These are phyloP conservation scores for Helicoverpa assulta DNA, from an alignment of 2,888 invertebrate species.

Conservation along the genomic window DNA sequence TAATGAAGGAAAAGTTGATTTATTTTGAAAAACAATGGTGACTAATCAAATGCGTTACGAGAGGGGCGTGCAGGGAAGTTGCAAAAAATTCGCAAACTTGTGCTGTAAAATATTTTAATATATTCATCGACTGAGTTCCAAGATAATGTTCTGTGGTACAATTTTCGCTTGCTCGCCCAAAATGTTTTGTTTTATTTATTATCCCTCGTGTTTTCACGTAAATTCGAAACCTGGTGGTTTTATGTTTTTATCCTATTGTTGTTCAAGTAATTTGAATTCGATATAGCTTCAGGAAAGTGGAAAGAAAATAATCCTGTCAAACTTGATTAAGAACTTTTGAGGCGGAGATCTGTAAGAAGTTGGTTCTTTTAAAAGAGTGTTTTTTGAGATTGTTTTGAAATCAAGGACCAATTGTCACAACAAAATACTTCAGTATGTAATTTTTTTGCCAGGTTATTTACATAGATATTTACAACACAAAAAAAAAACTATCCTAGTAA, in stretches of 20 bases:
- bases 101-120: conserved; percentile 48
- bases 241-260: conserved; percentile 24
- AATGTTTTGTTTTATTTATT: conserved; percentile 48
- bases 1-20: too few species aligned
- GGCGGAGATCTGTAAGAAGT: not conserved
- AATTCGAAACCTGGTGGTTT: conserved; percentile 31
- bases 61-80: conserved; percentile 56
- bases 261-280: conserved; percentile 17
- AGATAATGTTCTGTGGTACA: conserved; percentile 34
- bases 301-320: conserved; percentile 7
- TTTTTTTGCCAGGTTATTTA: too few species aligned
- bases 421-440: too few species aligned
- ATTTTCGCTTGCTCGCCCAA: conserved; percentile 17
- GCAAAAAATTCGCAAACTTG: conserved; percentile 62
- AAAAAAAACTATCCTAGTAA: too few species aligned
- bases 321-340: conserved; percentile 12
- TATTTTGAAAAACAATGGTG: not conserved
- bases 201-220: conserved; percentile 11
- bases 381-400: not conserved
- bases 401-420: not conserved
- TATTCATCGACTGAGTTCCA: conserved; percentile 62
- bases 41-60: conserved; percentile 61
- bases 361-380: not conserved
- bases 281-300: conserved; percentile 10
- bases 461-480: too few species aligned